Evolutionary conservation across 2,113 vertebrate species (phyloP), one percentile per base, ranked within the genome.

Genomic region (Prietella phreatophila): DNA sequence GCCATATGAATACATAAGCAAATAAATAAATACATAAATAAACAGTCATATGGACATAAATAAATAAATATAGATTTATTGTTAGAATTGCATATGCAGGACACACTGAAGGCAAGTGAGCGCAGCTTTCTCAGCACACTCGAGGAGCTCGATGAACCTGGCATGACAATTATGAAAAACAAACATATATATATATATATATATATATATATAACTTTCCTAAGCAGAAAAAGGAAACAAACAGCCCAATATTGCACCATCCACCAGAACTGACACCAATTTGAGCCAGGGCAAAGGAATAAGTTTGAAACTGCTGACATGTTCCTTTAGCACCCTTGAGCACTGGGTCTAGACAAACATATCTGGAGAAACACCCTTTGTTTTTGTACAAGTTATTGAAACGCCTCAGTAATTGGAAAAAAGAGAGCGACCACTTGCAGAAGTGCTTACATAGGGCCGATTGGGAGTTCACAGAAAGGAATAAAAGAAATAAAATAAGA

Each of bases 221-320:
- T 79, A 81, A 80, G 88, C 88, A 91, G 78, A 89, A 91, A 91
- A 83, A 42, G 83, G 75, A 71, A 87, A 80, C 58, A 86, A 88
- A 83, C n/a, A 69, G 67, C 82, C 53, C 75, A 80, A 11, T 27
- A n/a, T 15, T 71, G 86, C 30, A 25, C 53, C 78, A 53, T 30
- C 22, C 42, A 65, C 69, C n/a, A 53, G 47, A 36, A 65, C 15
- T 39, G 11, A 47, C 14, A 83, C 19, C 69, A 53, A 53, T n/a
- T 55, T 61, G 27, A 82, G 30, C 84, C 65, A n/a, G 19, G 56
- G 17, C 2, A 9, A 25, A n/a, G 63, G 50, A 67, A 15, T 22
- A 15, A 60, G 20, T 56, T 79, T 63, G 7, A 79, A 63, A 79
- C 75, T 55, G 85, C 85, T 81, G 78, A 86, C 36, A 84, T 17